These are phyloP conservation scores for Merodon equestris DNA, from an alignment of 2,888 invertebrate genomes.

Conservation along the genomic window DNA sequence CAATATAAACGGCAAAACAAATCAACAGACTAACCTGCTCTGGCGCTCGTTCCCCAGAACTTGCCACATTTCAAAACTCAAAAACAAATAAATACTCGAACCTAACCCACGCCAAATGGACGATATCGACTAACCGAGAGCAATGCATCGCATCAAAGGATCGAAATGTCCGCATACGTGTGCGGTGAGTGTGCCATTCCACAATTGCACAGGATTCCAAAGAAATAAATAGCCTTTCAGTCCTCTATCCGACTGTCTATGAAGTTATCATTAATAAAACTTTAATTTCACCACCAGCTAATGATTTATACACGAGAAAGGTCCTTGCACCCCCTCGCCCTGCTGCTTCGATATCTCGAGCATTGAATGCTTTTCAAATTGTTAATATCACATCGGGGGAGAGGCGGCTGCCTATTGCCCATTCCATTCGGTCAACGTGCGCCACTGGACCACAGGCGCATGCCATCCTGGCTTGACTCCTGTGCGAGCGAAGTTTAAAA, in stretches of 20 bases:
- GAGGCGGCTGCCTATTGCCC: background rate
- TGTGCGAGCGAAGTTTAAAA: constrained; percentile 63
- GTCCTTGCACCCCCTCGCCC: constrained; percentile 40
- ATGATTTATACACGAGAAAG: constrained; percentile 65
- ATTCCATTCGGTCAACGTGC: background rate
- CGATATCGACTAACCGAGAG: background rate
- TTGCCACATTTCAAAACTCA: constrained; percentile 59
- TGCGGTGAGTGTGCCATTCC: constrained; percentile 38
- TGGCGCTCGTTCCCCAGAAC: constrained; percentile 36
- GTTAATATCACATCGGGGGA: constrained; percentile 46
- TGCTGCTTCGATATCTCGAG: constrained; percentile 39
- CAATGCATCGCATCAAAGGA: constrained; percentile 9
- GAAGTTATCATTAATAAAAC: constrained; percentile 69
- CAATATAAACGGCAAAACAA: constrained; percentile 47
- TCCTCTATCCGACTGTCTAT: constrained; percentile 63
- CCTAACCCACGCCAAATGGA: background rate
- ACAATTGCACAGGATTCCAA: constrained; percentile 58
- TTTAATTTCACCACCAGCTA: constrained; percentile 68
- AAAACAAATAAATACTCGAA: constrained; percentile 58
- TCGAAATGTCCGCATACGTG: constrained; percentile 68
- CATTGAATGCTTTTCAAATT: constrained; percentile 62
- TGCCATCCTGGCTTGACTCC: no score
- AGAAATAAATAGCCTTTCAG: constrained; percentile 66
- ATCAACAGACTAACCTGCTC: constrained; percentile 22
- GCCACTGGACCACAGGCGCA: background rate